Conservation (phyloP, 2,113 vertebrate species). For the Eudyptes chrysolophus region DNA sequence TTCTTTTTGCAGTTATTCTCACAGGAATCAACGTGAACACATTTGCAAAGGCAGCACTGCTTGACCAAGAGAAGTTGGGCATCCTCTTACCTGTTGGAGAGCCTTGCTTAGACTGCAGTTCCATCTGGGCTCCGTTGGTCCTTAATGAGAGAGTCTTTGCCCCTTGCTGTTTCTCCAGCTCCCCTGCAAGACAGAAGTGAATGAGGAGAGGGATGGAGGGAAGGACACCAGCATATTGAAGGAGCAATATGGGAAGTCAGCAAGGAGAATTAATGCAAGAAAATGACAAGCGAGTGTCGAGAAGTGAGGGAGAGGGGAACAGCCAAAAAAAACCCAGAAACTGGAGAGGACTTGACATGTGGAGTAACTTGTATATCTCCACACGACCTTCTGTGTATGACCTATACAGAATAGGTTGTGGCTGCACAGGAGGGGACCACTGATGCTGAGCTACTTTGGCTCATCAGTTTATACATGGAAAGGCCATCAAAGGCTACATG, state of each 20-base stretch:
- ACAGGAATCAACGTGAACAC: neutral
- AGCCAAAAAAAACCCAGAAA: neutral
- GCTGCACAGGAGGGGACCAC: neutral
- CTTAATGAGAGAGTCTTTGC: constrained; percentile 83
- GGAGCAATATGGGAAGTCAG: neutral
- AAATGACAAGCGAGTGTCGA: neutral
- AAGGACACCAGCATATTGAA: neutral
- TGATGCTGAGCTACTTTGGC: neutral
- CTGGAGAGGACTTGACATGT: neutral
- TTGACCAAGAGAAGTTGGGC: neutral
- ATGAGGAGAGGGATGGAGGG: neutral
- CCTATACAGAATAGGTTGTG: neutral
- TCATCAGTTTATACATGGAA: neutral
- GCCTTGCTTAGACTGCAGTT: constrained; percentile 84
- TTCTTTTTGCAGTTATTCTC: neutral
- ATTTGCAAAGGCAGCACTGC: neutral
- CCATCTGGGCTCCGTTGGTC: constrained; percentile 86
- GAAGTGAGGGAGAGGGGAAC: neutral
- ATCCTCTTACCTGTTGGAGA: constrained; percentile 86
- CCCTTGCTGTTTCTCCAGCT: constrained; percentile 93
- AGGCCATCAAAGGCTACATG: neutral
- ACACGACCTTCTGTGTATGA: neutral
- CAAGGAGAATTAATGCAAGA: neutral
- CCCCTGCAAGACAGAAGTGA: constrained; percentile 78
- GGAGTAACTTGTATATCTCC: neutral